A percentile compares a stretch with the other conserved stretches of the same genome.
phyloP scores from a whole-genome alignment of 2,888 invertebrate genomes.

The Anagyrus pseudococci region DNA sequence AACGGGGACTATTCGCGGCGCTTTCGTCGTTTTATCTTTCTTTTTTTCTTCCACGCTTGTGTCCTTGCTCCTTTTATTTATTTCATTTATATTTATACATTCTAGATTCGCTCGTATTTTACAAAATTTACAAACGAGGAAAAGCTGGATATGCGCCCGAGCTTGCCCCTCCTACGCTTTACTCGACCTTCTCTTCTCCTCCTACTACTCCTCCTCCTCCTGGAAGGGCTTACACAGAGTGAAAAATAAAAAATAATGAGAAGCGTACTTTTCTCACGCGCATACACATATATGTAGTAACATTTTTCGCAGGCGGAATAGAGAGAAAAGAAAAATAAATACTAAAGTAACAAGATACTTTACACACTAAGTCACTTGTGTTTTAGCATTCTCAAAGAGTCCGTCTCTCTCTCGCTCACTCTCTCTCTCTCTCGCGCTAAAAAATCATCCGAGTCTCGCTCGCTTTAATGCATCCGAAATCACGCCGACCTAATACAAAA shows the following conservation, averaged over 20 bases:
- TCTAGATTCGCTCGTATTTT: conserved; percentile 30
- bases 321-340: conserved; percentile 26
- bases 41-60: no score
- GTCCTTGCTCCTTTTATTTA: no score
- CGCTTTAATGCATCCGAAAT: conserved; percentile 30
- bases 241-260: background rate
- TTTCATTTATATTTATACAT: no score
- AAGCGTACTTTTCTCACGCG: conserved; percentile 13
- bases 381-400: no score
- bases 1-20: background rate
- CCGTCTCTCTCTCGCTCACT: no score
- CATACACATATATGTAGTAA: conserved; percentile 10
- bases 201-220: no score
- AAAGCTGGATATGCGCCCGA: background rate
- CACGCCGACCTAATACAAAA: conserved; percentile 37
- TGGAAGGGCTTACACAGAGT: no score
- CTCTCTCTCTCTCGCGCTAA: no score
- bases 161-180: background rate
- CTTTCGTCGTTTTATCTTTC: background rate
- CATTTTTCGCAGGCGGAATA: conserved; percentile 9
- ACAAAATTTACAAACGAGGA: conserved; percentile 38
- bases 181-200: no score
- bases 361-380: conserved; percentile 18
- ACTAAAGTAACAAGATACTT: conserved; percentile 30
- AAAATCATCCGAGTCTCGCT: conserved; percentile 19